Percentiles rank a stretch among this genome's conserved stretches.
Conservation (phyloP, 2,113 vertebrate genomes). For the Psilopsiagon aurifrons region DNA sequence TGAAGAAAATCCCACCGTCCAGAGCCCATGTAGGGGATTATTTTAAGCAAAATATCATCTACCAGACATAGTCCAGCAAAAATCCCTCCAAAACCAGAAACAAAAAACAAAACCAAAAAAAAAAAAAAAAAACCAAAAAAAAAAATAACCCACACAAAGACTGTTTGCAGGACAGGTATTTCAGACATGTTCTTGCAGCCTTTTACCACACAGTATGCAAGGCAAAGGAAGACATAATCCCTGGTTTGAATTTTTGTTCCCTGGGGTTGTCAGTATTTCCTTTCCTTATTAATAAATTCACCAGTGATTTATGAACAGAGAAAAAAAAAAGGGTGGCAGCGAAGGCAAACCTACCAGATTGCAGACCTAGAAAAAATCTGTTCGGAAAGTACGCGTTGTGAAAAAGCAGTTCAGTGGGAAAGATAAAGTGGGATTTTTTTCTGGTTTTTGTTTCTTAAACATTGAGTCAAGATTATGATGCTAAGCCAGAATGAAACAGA, state of each 20-base stretch:
- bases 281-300: neutral
- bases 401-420: neutral
- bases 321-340: neutral
- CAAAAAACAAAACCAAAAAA: neutral
- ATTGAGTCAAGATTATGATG: neutral
- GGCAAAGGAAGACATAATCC: neutral
- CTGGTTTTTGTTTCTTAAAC: neutral
- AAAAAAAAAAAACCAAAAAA: no score
- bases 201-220: neutral
- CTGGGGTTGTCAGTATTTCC: neutral
- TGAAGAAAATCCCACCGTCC: neutral
- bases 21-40: neutral
- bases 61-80: neutral
- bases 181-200: neutral
- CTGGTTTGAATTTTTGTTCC: neutral
- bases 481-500: neutral
- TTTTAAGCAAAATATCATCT: neutral
- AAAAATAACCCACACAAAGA: no score
- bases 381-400: neutral
- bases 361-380: neutral
- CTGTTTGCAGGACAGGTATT: neutral
- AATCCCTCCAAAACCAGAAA: neutral
- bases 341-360: neutral
- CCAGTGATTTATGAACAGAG: neutral
- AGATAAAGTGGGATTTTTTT: neutral